Conservation (phyloP, 1,140 invertebrate species). For the Phocides pigmalion region DNA sequence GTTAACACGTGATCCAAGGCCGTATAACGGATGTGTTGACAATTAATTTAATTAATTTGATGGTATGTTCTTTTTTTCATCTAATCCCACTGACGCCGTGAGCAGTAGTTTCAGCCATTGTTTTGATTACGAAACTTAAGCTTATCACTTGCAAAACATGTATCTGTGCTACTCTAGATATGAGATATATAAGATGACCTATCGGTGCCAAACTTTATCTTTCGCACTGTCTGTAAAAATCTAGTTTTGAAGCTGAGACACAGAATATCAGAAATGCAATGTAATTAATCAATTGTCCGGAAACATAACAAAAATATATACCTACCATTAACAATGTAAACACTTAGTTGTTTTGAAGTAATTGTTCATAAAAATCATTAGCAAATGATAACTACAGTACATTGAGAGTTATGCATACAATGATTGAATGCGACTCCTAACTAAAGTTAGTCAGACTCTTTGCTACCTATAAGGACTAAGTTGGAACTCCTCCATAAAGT, state of each 20-base stretch:
- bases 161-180: slow-evolving; percentile 3
- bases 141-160: slow-evolving; percentile 44
- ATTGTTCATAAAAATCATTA: too few relatives aligned
- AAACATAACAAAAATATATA: too few relatives aligned
- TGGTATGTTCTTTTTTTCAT: slow-evolving; percentile 9
- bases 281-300: too few relatives aligned
- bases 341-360: too few relatives aligned
- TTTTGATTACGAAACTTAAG: slow-evolving; percentile 42
- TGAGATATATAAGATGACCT: slow-evolving; percentile 13
- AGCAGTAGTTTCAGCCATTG: slow-evolving; percentile 29
- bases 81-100: not conserved
- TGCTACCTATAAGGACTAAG: too few relatives aligned
- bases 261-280: too few relatives aligned
- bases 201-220: slow-evolving; percentile 29
- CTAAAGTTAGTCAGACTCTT: too few relatives aligned
- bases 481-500: too few relatives aligned
- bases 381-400: too few relatives aligned
- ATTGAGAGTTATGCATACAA: too few relatives aligned
- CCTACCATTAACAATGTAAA: too few relatives aligned
- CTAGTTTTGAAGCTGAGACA: not conserved
- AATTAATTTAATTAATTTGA: slow-evolving; percentile 39
- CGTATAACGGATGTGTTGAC: slow-evolving; percentile 21
- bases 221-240: not conserved
- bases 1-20: slow-evolving; percentile 40
- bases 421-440: too few relatives aligned